These are phyloP conservation scores for Campopleginae sp. DNA, from an alignment of 2,888 invertebrate genomes.

Conservation along the genomic window DNA sequence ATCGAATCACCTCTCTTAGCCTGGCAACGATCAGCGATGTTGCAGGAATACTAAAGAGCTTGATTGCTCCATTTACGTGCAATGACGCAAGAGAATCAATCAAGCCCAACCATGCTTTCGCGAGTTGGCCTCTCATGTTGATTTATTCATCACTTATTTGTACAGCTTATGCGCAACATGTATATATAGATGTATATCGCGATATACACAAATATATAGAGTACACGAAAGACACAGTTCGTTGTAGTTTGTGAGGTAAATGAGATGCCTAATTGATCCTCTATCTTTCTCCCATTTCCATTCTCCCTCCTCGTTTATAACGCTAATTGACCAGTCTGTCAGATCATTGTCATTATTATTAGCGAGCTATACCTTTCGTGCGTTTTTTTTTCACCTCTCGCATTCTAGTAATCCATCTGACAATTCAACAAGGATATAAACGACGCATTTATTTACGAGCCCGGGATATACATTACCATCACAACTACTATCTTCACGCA, in stretches of 20 bases:
- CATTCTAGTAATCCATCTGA: slow-evolving; percentile 41
- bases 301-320: slow-evolving; percentile 29
- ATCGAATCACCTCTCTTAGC: slow-evolving; percentile 66
- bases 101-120: slow-evolving; percentile 46
- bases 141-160: slow-evolving; percentile 69
- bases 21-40: slow-evolving; percentile 68
- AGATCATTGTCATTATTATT: slow-evolving; percentile 61
- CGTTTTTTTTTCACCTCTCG: slow-evolving; percentile 20
- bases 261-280: slow-evolving; percentile 62
- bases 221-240: slow-evolving; percentile 27
- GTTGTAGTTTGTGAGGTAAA: slow-evolving; percentile 57
- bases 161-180: slow-evolving; percentile 63
- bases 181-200: slow-evolving; percentile 7
- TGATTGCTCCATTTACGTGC: slow-evolving; percentile 68
- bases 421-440: slow-evolving; percentile 65
- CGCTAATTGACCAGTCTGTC: slow-evolving; percentile 66
- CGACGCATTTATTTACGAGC: slow-evolving; percentile 64
- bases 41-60: slow-evolving; percentile 66
- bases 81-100: slow-evolving; percentile 68
- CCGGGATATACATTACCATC: slow-evolving; percentile 39
- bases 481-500: slow-evolving; percentile 43
- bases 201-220: slow-evolving; percentile 26
- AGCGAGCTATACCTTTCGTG: slow-evolving; percentile 23
- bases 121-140: slow-evolving; percentile 52
- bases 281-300: background rate